phyloP scores from a whole-genome alignment of 2,888 invertebrate genomes.

The Celastrina argiolus region DNA sequence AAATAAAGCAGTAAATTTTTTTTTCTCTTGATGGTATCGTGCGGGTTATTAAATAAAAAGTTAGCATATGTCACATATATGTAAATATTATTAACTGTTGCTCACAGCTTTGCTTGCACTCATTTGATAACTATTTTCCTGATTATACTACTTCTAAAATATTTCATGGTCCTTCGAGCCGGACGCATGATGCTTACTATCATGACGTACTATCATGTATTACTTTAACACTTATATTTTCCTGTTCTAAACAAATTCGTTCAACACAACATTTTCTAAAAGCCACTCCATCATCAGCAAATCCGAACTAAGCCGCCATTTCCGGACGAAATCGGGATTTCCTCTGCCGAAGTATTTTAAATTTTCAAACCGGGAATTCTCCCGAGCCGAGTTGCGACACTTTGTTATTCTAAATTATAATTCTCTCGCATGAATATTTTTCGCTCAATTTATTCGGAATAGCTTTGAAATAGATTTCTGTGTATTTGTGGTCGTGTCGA shows the following conservation, averaged over 20 bases:
- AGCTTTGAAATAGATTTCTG: constrained; percentile 5
- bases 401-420: constrained; percentile 11
- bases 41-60: no score
- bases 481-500: neutral
- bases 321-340: constrained; percentile 26
- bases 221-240: neutral
- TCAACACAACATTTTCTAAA: neutral
- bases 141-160: no score
- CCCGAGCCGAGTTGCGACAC: constrained; percentile 6
- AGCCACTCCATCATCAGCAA: constrained; percentile 18
- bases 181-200: no score
- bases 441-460: constrained; percentile 1
- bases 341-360: constrained; percentile 16
- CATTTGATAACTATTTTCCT: no score
- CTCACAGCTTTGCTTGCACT: no score
- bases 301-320: constrained; percentile 26
- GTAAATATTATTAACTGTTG: no score
- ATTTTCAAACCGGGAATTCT: neutral
- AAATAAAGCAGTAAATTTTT: no score
- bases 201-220: no score
- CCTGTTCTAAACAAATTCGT: no score
- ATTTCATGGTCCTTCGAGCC: no score
- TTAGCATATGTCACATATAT: no score
- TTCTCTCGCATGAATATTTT: constrained; percentile 9
- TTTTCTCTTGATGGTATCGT: no score